These are phyloP conservation scores for Caenorhabditis uteleia DNA, from an alignment of 2,888 invertebrate genomes.

Conservation along the genomic window DNA sequence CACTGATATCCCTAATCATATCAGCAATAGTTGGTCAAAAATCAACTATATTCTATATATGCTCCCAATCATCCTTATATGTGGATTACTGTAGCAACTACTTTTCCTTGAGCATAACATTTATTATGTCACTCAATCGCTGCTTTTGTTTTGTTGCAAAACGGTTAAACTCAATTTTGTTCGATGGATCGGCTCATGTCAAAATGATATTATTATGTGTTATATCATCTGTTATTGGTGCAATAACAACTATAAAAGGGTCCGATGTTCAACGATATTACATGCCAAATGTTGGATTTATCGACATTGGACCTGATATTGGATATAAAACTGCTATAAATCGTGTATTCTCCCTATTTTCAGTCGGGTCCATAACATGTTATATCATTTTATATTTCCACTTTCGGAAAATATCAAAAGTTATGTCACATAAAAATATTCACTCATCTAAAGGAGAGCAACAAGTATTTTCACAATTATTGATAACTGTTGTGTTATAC, in stretches of 20 bases:
- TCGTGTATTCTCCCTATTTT: slow-evolving; percentile 15
- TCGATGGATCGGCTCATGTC: neutral
- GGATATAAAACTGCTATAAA: slow-evolving; percentile 9
- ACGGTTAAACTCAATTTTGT: neutral
- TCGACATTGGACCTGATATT: slow-evolving; percentile 2
- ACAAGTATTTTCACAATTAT: too few relatives aligned
- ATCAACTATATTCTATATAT: neutral
- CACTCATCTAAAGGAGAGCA: too few relatives aligned
- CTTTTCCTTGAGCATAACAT: neutral
- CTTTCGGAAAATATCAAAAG: too few relatives aligned
- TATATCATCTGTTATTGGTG: neutral
- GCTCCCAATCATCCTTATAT: neutral
- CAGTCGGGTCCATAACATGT: slow-evolving; percentile 7
- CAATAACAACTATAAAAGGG: neutral
- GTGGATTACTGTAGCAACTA: slow-evolving; percentile 5
- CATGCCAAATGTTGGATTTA: neutral
- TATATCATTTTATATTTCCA: slow-evolving; percentile 6
- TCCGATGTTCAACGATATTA: slow-evolving; percentile 1
- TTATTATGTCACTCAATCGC: slow-evolving; percentile 6
- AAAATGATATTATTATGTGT: neutral
- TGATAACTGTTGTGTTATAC: too few relatives aligned
- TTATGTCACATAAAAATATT: too few relatives aligned
- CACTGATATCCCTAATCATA: neutral
- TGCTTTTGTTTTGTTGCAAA: slow-evolving; percentile 1
- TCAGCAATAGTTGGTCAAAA: neutral